Conservation (phyloP, 1,140 invertebrate genomes). For the Pseudobourletiella spinata region DNA sequence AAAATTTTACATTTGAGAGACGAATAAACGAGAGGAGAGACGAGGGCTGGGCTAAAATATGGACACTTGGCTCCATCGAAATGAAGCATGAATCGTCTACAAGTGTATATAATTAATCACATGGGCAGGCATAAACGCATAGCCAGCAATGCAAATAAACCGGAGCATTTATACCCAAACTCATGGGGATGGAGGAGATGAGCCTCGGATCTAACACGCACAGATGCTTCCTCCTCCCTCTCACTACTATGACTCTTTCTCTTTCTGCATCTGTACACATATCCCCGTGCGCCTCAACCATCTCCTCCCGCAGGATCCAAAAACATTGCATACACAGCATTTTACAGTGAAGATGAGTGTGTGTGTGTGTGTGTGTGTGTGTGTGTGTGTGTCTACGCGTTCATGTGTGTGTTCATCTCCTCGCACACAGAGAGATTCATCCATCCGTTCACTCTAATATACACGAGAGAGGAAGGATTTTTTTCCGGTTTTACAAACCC, state of each 20-base stretch:
- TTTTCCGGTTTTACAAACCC: background rate
- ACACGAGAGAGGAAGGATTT: background rate
- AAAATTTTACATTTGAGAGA: background rate
- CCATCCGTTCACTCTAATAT: background rate
- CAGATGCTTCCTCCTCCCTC: background rate
- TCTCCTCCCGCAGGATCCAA: no score
- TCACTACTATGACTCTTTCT: background rate
- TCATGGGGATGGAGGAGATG: background rate
- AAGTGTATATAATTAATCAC: constrained; percentile 30
- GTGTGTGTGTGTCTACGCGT: background rate
- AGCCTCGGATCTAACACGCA: no score
- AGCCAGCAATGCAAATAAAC: constrained; percentile 28
- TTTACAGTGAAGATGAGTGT: background rate
- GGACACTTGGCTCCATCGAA: constrained; percentile 17
- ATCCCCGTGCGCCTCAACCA: background rate
- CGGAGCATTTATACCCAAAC: constrained; percentile 22
- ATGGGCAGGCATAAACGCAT: constrained; percentile 15
- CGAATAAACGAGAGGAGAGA: background rate
- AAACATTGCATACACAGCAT: background rate
- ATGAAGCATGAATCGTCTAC: constrained; percentile 27
- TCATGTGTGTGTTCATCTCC: background rate
- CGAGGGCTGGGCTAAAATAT: constrained; percentile 11
- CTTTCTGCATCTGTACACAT: background rate
- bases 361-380: background rate
- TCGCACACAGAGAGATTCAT: background rate